phyloP scores from a whole-genome alignment of 2,113 vertebrate genomes.

The Thamnaconus septentrionalis region DNA sequence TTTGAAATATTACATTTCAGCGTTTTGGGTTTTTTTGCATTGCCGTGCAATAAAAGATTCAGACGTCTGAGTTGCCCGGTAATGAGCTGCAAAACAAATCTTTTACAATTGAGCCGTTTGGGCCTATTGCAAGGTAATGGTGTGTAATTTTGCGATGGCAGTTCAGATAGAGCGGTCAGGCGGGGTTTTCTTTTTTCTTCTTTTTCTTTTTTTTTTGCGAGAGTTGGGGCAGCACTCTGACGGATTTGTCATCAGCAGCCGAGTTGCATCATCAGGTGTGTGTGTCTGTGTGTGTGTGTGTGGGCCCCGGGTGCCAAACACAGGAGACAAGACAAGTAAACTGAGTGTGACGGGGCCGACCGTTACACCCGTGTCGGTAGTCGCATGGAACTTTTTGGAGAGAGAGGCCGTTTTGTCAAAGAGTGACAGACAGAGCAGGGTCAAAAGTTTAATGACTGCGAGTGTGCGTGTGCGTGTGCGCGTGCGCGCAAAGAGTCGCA shows the following conservation, averaged over 20 bases:
- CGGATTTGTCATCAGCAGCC: conserved; percentile 18
- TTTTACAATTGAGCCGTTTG: conserved; percentile 23
- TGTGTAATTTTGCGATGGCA: conserved; percentile 41
- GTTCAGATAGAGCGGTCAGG: conserved; percentile 33
- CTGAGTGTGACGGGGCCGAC: conserved; percentile 22
- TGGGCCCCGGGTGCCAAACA: conserved; percentile 30
- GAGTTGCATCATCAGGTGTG: conserved; percentile 28
- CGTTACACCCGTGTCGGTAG: conserved; percentile 38
- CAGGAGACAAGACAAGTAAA: conserved; percentile 43
- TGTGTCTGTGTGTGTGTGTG: neutral
- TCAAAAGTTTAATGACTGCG: conserved; percentile 66
- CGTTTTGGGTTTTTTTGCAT: neutral
- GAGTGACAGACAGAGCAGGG: conserved; percentile 43
- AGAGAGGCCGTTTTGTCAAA: conserved; percentile 40
- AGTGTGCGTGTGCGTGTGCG: conserved; percentile 6
- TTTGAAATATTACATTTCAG: conserved; percentile 37
- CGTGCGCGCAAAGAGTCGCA: conserved; percentile 1
- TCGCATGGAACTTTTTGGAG: conserved; percentile 27
- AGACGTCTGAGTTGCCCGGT: conserved; percentile 29
- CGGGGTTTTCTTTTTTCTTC: too few relatives aligned
- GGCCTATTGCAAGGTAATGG: conserved; percentile 49
- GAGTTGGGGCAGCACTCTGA: conserved; percentile 3
- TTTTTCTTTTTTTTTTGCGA: too few relatives aligned
- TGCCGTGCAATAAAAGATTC: conserved; percentile 25
- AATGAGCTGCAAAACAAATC: conserved; percentile 58